Evolutionary conservation across 2,888 invertebrate species (phyloP), one percentile per base, ranked within the genome.

Genomic region (Heliconius erato): DNA sequence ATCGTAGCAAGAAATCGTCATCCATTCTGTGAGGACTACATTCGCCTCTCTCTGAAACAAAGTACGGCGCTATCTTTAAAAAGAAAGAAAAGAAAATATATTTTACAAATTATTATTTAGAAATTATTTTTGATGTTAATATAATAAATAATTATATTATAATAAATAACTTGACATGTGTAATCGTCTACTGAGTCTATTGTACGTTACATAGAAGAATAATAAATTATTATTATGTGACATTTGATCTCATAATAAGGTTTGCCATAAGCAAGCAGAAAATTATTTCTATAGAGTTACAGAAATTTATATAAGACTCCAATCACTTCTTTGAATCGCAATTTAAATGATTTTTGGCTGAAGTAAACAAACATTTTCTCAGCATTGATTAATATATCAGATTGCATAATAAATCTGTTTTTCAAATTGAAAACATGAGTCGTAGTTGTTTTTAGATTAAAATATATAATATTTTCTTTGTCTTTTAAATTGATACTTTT

Each of bases 1-100:
- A 98, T 90, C 97, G 96, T 78, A 97, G 93, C 81, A 98, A 93
- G 90, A 97, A 98, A 35, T 96, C 97, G 88, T 98, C 98, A 91
- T 98, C 98, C 93, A 97, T 97, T 82, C 98, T 96, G 86, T 97
- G 97, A 6, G 97, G 98, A 78, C 95, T 96, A 90, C 97, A 98
- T 89, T 98, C 98, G 63, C 98, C 98, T 84, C 97, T 97, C 90
- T 98, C 98, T 98, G 94, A 80, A 96, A 76, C 7, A 76, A 76
- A 40, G 26, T 67, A 44, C 3, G 26, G 14, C 2, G 26, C 1
- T 72, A 26, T 44, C 2, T 26, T 26, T 72, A 5, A 96, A 85
- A 85, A 79, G 14, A 74, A 79, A 12, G 0, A 63, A n/a, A n/a
- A 63, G 3, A n/a, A 63, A 63, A n/a, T 63, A 4, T 63, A 63